A percentile compares a stretch with the other conserved stretches of the same genome.
These are phyloP conservation scores for Phasianus colchicus DNA, from an alignment of 2,113 vertebrate species.

Conservation along the genomic window DNA sequence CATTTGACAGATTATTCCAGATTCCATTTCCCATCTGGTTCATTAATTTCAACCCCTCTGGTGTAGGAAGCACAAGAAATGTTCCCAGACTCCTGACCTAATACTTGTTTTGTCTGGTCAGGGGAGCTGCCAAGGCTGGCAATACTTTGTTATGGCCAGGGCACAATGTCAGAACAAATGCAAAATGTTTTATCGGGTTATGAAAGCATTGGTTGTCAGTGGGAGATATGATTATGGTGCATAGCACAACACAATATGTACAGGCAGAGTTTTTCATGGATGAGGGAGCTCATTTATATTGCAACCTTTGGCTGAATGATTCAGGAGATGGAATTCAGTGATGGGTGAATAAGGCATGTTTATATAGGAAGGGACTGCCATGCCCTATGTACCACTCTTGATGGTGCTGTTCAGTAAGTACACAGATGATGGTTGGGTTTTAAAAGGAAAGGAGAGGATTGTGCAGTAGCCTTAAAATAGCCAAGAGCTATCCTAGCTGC, in stretches of 20 bases:
- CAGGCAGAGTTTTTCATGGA: not conserved
- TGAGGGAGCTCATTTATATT: not conserved
- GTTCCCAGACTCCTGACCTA: not conserved
- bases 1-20: not conserved
- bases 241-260: not conserved
- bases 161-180: not conserved
- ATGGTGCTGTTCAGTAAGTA: not conserved
- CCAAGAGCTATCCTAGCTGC: not conserved
- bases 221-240: not conserved
- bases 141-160: rapidly evolving
- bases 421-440: not conserved
- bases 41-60: rapidly evolving
- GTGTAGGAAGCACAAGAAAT: not conserved
- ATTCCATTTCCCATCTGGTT: not conserved
- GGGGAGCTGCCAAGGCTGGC: not conserved
- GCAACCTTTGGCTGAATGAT: not conserved
- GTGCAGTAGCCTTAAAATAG: not conserved
- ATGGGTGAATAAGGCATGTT: not conserved
- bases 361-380: not conserved
- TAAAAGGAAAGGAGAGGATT: not conserved
- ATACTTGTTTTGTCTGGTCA: not conserved
- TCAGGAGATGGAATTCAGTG: conserved; percentile 1
- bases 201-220: not conserved
- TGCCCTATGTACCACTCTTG: not conserved
- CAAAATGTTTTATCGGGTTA: not conserved